A percentile compares a stretch with the other conserved stretches of the same genome.
Evolutionary conservation across 2,797 vertebrate genomes (phyloP).

Genomic region (Anguilla pacifica): DNA sequence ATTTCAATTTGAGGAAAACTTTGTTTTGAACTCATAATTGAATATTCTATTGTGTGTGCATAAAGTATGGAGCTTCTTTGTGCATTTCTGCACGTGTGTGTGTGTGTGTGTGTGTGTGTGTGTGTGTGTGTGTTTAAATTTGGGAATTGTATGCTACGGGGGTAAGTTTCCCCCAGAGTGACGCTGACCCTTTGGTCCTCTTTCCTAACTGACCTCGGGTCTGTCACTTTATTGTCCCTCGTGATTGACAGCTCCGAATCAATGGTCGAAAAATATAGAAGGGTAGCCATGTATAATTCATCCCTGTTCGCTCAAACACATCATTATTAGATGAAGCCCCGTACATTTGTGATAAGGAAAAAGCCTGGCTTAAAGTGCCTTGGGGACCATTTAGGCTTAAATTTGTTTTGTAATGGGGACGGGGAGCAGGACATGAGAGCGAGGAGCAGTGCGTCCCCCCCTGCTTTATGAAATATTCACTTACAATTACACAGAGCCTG

Average conservation of each 20-base stretch:
- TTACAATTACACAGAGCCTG: not conserved
- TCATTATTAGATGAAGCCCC: slow-evolving; percentile 35
- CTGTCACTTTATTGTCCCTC: not conserved
- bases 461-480: slow-evolving; percentile 25
- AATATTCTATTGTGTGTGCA: not conserved
- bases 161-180: not conserved
- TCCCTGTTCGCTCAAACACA: slow-evolving; percentile 12
- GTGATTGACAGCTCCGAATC: slow-evolving; percentile 11
- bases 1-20: not conserved
- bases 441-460: not conserved
- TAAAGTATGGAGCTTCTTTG: not conserved
- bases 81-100: not conserved
- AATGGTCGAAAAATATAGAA: slow-evolving; percentile 3
- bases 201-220: not conserved
- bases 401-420: slow-evolving; percentile 26
- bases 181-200: not conserved
- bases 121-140: slow-evolving; percentile 18
- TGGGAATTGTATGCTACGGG: not conserved
- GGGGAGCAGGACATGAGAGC: not conserved
- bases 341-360: slow-evolving; percentile 15
- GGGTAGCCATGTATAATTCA: slow-evolving; percentile 25
- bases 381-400: slow-evolving; percentile 30
- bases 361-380: slow-evolving; percentile 2
- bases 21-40: not conserved
- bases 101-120: not conserved